A percentile compares a stretch with the other conserved stretches of the same genome.
Conservation (phyloP, 2,888 invertebrate species). For the Hemaris fuciformis region DNA sequence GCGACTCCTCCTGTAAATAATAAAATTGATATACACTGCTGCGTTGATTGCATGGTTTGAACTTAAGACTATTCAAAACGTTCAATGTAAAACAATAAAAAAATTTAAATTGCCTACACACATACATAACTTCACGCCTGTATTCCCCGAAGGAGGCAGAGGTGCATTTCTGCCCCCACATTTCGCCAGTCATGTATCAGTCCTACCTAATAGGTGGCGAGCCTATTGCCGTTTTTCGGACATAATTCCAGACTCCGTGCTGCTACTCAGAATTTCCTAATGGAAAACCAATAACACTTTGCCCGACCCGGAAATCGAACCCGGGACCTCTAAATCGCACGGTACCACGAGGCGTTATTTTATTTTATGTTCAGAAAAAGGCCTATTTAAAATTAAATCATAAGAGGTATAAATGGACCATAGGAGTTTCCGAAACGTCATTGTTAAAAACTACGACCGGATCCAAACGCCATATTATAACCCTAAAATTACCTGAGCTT, state of each 20-base stretch:
- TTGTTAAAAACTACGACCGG: too few relatives aligned
- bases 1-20: constrained; percentile 55
- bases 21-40: constrained; percentile 1
- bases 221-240: background rate
- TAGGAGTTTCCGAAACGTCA: too few relatives aligned
- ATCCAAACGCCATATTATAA: too few relatives aligned
- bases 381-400: too few relatives aligned
- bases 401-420: too few relatives aligned
- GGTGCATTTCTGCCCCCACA: background rate
- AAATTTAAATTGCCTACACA: background rate
- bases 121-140: background rate
- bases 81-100: background rate
- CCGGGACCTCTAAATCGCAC: too few relatives aligned
- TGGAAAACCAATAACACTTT: too few relatives aligned
- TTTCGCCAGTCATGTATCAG: too few relatives aligned
- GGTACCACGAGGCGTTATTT: too few relatives aligned
- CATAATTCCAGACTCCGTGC: background rate
- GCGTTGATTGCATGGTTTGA: background rate
- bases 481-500: constrained; percentile 59
- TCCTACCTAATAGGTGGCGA: background rate
- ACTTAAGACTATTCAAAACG: background rate
- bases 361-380: too few relatives aligned
- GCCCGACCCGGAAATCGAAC: too few relatives aligned
- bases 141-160: background rate
- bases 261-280: background rate